A percentile compares a stretch with the other conserved stretches of the same genome.
These are phyloP conservation scores for Oreotrochilus melanogaster DNA, from an alignment of 2,113 vertebrate genomes.

Conservation along the genomic window DNA sequence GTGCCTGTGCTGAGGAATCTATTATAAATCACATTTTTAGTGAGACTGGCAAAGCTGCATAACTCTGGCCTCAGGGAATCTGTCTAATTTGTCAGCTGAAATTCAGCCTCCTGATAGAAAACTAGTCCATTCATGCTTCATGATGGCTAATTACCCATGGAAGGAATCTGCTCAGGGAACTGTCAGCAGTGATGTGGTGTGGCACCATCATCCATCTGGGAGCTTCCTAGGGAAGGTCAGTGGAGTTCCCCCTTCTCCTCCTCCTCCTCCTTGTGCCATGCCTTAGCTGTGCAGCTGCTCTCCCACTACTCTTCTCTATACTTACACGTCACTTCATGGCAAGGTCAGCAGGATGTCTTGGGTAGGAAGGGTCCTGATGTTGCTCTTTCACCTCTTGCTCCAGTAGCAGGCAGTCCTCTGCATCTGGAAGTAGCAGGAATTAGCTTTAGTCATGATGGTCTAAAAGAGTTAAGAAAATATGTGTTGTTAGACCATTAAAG, in stretches of 20 bases:
- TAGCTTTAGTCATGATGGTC: neutral
- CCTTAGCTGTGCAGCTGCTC: neutral
- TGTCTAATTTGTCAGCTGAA: constrained; percentile 82
- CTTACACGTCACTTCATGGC: rapidly evolving
- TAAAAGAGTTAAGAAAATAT: neutral
- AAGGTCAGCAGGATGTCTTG: rapidly evolving
- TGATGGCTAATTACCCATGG: constrained; percentile 61
- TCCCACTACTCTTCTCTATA: neutral
- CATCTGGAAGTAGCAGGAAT: neutral
- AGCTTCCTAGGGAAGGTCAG: neutral
- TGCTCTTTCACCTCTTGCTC: neutral
- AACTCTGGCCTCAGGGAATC: constrained; percentile 76
- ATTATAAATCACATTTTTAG: constrained; percentile 80
- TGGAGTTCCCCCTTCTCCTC: neutral
- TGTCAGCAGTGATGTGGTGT: constrained; percentile 25
- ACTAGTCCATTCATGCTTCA: constrained; percentile 77
- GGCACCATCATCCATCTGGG: neutral
- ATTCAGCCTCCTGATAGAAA: constrained; percentile 69
- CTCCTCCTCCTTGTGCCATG: neutral
- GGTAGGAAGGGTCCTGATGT: neutral
- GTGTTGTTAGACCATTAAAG: neutral
- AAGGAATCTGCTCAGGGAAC: constrained; percentile 71
- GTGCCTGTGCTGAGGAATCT: constrained; percentile 68
- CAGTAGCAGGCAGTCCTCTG: neutral
- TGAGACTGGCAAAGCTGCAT: constrained; percentile 67